Conservation (phyloP, 2,113 vertebrate species). For the Pyxicephalus adspersus region DNA sequence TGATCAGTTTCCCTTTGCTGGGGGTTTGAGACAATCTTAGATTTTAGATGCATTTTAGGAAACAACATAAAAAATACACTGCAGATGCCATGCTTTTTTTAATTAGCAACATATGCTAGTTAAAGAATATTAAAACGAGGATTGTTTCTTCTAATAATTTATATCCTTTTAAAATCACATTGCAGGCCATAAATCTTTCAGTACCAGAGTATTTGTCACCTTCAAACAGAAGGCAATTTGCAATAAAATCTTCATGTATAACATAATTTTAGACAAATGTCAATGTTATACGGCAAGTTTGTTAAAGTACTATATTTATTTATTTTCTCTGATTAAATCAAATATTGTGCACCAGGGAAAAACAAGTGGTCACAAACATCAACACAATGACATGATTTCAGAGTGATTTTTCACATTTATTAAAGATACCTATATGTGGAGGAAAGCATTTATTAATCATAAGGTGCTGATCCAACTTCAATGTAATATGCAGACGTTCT, state of each 20-base stretch:
- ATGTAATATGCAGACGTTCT: too few relatives aligned
- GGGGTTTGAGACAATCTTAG: background rate
- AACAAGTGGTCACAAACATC: background rate
- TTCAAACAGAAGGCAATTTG: constrained; percentile 48
- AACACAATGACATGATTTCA: too few relatives aligned
- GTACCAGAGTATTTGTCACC: constrained; percentile 38
- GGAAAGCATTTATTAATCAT: too few relatives aligned
- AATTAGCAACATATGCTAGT: constrained; percentile 44
- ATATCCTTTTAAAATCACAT: constrained; percentile 39
- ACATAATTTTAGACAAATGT: constrained; percentile 28
- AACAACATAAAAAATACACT: constrained; percentile 18
- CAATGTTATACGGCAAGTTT: constrained; percentile 37
- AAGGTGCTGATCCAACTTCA: too few relatives aligned
- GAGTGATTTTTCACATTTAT: too few relatives aligned
- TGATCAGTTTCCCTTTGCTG: background rate
- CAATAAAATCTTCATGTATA: constrained; percentile 50
- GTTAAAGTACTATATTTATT: background rate
- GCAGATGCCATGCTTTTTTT: constrained; percentile 18
- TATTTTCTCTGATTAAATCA: background rate
- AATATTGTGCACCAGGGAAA: background rate
- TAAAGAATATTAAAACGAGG: constrained; percentile 49
- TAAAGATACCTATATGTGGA: too few relatives aligned
- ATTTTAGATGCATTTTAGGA: constrained; percentile 3
- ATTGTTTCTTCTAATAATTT: constrained; percentile 45
- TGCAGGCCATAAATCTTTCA: constrained; percentile 47